phyloP scores from a whole-genome alignment of 2,113 vertebrate genomes.

The Macroglossus sobrinus region DNA sequence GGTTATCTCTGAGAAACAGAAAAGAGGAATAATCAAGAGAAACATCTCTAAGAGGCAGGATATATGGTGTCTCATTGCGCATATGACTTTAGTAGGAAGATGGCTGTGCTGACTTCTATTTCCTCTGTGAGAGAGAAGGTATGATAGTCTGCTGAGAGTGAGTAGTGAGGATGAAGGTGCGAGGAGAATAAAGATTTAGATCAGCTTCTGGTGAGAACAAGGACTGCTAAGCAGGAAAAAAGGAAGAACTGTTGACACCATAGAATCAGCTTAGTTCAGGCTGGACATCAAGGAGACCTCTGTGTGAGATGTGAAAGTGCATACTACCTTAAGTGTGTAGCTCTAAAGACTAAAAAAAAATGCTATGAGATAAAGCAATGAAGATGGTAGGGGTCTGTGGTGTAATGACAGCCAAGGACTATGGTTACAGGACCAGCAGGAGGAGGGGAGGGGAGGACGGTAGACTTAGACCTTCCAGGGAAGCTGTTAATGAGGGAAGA shows the following conservation, averaged over 20 bases:
- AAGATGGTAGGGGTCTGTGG: not conserved
- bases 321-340: not conserved
- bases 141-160: not conserved
- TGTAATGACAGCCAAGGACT: not conserved
- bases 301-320: not conserved
- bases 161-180: not conserved
- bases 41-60: not conserved
- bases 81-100: not conserved
- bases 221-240: not conserved
- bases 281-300: accelerated
- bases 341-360: not conserved
- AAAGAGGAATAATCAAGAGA: not conserved
- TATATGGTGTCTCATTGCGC: no score
- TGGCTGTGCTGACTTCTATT: not conserved
- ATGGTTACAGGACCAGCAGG: not conserved
- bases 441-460: not conserved
- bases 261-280: not conserved
- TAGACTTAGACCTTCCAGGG: not conserved
- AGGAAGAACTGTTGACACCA: not conserved
- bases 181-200: not conserved
- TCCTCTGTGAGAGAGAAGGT: not conserved
- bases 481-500: not conserved
- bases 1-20: not conserved
- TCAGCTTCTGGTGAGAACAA: not conserved
- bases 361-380: not conserved